Evolutionary conservation across 2,888 invertebrate species (phyloP), one percentile per base, ranked within the genome.

Genomic region (Metellina segmentata): DNA sequence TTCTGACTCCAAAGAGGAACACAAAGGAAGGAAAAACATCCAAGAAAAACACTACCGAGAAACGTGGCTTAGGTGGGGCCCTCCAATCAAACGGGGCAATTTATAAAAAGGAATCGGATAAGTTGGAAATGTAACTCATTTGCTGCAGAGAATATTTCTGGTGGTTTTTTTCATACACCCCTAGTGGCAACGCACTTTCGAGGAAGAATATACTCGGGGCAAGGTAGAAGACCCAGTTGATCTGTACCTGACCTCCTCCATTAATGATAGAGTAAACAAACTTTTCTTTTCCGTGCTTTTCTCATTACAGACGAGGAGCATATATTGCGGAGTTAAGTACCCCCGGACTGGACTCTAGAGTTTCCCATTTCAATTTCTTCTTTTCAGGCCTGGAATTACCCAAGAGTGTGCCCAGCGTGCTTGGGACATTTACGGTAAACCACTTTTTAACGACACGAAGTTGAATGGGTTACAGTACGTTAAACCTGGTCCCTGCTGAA

Each of bases 181-280:
- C 48, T 9, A 48, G 49, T 69, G 85, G 70, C 85, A 77, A 78
- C 77, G 85, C 69, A 86, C 85, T 86, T 70, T 70, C 70, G 20
- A 86, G 85, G 85, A 86, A 86, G 85, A 70, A 49, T 61, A 16
- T 70, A 75, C 20, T 71, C 48, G 34, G 34, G 69, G 11, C 34
- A 48, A 70, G 78, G 85, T 86, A 78, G 78, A 74, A 78, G 85
- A 86, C 85, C 85, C 51, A 69, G 51, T 53, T 49, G 53, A 51
- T 49, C 71, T 71, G 19, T 70, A 19, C 51, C 51, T 82, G 78
- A 86, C 85, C 85, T 78, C 51, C n/a, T 61, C 61, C 34, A n/a
- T 69, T 86, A 86, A 86, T 78, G 69, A 86, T 70, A 86, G 20
- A 69, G 70, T 70, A 78, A 86, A 78, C 85, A 86, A 86, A 77